These are phyloP conservation scores for Orius insidiosus DNA, from an alignment of 1,140 invertebrate genomes.

Conservation along the genomic window DNA sequence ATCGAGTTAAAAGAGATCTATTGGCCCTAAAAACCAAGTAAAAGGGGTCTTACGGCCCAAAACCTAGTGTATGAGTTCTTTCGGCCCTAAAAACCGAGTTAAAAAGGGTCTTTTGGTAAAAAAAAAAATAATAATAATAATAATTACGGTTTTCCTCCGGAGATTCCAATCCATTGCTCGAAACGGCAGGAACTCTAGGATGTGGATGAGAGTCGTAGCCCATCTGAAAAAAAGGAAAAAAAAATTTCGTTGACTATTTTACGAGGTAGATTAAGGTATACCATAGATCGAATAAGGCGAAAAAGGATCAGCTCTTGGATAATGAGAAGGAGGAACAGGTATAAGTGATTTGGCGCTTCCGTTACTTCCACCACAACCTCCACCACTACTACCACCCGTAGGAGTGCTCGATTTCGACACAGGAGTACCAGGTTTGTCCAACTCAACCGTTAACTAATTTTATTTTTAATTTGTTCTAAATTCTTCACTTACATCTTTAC, in stretches of 20 bases:
- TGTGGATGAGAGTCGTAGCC: slow-evolving; percentile 47
- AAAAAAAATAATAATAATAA: no score
- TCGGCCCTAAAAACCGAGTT: no score
- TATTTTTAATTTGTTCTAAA: background rate
- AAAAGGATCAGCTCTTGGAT: slow-evolving; percentile 24
- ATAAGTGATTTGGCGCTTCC: slow-evolving; percentile 8
- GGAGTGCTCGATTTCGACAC: slow-evolving; percentile 52
- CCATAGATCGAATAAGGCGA: slow-evolving; percentile 37
- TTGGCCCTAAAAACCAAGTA: no score
- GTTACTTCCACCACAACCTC: slow-evolving; percentile 18
- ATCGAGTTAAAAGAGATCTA: no score
- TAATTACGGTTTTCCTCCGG: slow-evolving; percentile 83
- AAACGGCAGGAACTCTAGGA: slow-evolving; percentile 38
- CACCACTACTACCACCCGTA: slow-evolving; percentile 20
- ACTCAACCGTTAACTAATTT: slow-evolving; percentile 20
- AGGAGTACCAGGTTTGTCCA: slow-evolving; percentile 63
- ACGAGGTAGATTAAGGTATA: background rate
- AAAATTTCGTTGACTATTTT: background rate
- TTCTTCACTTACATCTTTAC: slow-evolving; percentile 61
- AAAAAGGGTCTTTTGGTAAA: no score
- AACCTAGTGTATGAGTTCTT: no score
- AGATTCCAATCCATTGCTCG: slow-evolving; percentile 46
- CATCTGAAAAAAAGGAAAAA: slow-evolving; percentile 25
- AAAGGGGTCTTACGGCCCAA: no score
- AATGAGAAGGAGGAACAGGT: slow-evolving; percentile 6